Evolutionary conservation across 1,140 invertebrate genomes (phyloP), one percentile per base, ranked within the genome.

Genomic region (Phymastichus coffea): DNA sequence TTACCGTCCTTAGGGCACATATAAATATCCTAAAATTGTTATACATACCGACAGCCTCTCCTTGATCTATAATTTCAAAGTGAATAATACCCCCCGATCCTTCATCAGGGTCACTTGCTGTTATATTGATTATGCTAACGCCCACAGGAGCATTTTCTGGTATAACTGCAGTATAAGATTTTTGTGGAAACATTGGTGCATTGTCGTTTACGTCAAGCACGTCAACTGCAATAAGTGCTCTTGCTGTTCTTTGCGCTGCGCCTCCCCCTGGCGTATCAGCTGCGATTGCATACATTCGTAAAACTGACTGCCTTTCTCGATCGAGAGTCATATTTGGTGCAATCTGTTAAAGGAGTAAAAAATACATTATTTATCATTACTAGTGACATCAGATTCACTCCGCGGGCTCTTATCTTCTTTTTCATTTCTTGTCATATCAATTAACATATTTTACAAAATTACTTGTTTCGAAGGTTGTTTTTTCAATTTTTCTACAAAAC

Each of bases 201-300:
- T 93, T 93, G 63, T 95, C 92, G 67, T 95, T 93, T 0, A 92
- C 87, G 72, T 94, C 91, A 0, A 89, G 70, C 3, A 94, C 83
- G 64, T 91, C 87, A 4, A 93, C 82, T 0, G 83, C 81, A 0
- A 93, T 80, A 60, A 86, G 75, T 2, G 83, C 85, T 19, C 80
- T 75, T 3, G 83, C 78, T 19, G 84, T 83, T 52, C 84, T 83
- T 51, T 89, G 85, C 28, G 89, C 86, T 0, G 84, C 83, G 0
- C 86, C 85, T 2, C 84, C 85, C 41, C 78, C 74, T 0, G 88
- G 88, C 8, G 85, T 88, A 67, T 94, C 92, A 9, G 85, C 82
- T 0, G 91, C 91, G 58, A 87, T 84, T 2, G 90, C 84, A 62
- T 86, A 84, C 19, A 93, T 77, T 14, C 83, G 80, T 20, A 92